Percentiles rank a stretch among this genome's conserved stretches.
Evolutionary conservation across 2,888 invertebrate genomes (phyloP).

Genomic region (Lordiphosa andalusiaca): DNA sequence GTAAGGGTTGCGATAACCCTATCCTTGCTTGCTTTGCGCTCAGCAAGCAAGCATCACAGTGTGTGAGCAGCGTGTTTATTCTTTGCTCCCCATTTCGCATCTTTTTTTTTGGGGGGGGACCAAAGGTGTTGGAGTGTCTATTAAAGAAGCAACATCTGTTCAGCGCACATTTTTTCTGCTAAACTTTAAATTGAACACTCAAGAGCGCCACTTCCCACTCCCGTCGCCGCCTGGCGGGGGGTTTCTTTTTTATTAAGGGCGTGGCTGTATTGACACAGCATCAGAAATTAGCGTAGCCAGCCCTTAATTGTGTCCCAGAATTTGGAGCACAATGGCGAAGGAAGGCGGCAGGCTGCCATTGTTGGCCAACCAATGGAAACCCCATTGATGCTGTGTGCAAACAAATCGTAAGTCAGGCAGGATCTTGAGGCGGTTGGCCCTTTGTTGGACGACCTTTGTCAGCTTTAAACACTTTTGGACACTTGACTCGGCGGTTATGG

Average conservation of each 20-base stretch:
- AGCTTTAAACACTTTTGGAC: slow-evolving; percentile 58
- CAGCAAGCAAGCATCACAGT: slow-evolving; percentile 30
- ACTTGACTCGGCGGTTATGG: slow-evolving; percentile 24
- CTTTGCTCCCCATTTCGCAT: slow-evolving; percentile 43
- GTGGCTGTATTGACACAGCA: slow-evolving; percentile 45
- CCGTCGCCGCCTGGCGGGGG: neutral
- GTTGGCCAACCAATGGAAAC: slow-evolving; percentile 44
- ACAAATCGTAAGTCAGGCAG: slow-evolving; percentile 60
- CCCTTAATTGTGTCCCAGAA: slow-evolving; percentile 48
- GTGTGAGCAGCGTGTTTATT: slow-evolving; percentile 59
- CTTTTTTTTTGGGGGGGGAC: slow-evolving; percentile 51
- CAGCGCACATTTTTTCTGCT: slow-evolving; percentile 38
- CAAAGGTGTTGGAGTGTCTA: slow-evolving; percentile 31
- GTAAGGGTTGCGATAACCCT: slow-evolving; percentile 63
- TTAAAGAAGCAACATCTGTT: slow-evolving; percentile 69
- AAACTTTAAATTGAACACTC: slow-evolving; percentile 34
- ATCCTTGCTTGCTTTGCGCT: slow-evolving; percentile 49
- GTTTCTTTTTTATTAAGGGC: slow-evolving; percentile 36
- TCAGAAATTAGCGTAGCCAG: slow-evolving; percentile 57
- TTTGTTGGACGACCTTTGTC: slow-evolving; percentile 24
- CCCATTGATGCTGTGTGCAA: slow-evolving; percentile 44
- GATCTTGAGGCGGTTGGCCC: slow-evolving; percentile 5
- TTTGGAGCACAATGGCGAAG: slow-evolving; percentile 10
- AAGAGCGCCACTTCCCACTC: neutral
- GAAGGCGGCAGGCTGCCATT: slow-evolving; percentile 13